phyloP scores from a whole-genome alignment of 2,797 vertebrate species.

The Distichodus sexfasciatus region DNA sequence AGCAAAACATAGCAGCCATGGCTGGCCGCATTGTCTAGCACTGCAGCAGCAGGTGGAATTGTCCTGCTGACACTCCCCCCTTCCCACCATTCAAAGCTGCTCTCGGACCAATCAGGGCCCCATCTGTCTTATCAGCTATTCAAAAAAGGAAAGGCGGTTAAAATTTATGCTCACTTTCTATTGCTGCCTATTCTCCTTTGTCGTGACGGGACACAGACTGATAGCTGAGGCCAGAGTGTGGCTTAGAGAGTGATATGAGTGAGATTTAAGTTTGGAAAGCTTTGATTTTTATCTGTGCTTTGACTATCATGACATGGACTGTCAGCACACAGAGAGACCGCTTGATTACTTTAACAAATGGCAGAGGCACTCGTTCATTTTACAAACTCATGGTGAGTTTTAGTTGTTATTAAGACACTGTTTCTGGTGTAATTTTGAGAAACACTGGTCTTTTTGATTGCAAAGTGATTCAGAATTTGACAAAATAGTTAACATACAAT shows the following conservation, averaged over 20 bases:
- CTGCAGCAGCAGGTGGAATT: constrained; percentile 44
- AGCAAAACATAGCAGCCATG: neutral
- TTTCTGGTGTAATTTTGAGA: neutral
- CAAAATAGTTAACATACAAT: no score
- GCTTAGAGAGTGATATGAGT: neutral
- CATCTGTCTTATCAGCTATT: constrained; percentile 45
- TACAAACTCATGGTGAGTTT: constrained; percentile 51
- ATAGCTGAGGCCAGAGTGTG: neutral
- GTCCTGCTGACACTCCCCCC: constrained; percentile 25
- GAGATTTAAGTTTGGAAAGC: neutral
- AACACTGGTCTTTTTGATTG: neutral
- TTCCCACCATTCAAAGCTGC: constrained; percentile 37
- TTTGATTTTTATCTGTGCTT: constrained; percentile 2
- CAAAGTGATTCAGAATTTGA: neutral
- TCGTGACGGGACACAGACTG: neutral
- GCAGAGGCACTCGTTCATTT: constrained; percentile 44
- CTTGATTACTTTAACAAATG: constrained; percentile 14
- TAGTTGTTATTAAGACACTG: neutral
- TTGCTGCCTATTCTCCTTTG: constrained; percentile 18
- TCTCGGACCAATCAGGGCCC: constrained; percentile 48
- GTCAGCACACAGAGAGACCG: constrained; percentile 1
- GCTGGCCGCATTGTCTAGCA: constrained; percentile 27
- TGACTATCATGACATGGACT: constrained; percentile 24
- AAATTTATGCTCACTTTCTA: constrained; percentile 31
- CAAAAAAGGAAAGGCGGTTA: constrained; percentile 55